A percentile compares a stretch with the other conserved stretches of the same genome.
phyloP scores from a whole-genome alignment of 2,113 vertebrate genomes.

The Stomatorhinus ivindoensis region DNA sequence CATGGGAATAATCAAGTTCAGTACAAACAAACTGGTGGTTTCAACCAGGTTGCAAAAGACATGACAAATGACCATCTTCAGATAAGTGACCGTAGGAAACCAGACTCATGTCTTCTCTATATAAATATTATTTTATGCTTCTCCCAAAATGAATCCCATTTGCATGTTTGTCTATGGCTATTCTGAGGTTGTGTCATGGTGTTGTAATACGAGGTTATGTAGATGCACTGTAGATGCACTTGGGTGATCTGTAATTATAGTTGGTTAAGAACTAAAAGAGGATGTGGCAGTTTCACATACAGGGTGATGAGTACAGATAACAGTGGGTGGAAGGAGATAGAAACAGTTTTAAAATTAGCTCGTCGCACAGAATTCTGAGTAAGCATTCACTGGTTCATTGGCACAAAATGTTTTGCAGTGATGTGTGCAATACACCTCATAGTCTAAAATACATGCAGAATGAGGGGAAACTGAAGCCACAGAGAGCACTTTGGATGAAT shows the following conservation, averaged over 20 bases:
- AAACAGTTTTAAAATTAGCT: slow-evolving; percentile 1
- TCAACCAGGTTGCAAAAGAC: background rate
- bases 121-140: background rate
- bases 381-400: background rate
- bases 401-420: background rate
- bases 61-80: background rate
- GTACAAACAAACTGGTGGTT: background rate
- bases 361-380: background rate
- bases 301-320: background rate
- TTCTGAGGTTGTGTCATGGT: background rate
- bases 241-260: background rate
- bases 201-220: background rate
- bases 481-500: background rate
- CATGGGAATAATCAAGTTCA: background rate
- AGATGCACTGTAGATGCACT: background rate
- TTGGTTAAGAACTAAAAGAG: background rate
- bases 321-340: background rate
- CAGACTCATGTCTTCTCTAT: background rate
- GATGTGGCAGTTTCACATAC: background rate
- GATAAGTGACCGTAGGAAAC: background rate
- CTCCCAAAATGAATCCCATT: background rate
- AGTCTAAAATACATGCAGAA: background rate
- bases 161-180: background rate
- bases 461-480: background rate
- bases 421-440: background rate